These are phyloP conservation scores for Ophraella communa DNA, from an alignment of 2,888 invertebrate species.

Conservation along the genomic window DNA sequence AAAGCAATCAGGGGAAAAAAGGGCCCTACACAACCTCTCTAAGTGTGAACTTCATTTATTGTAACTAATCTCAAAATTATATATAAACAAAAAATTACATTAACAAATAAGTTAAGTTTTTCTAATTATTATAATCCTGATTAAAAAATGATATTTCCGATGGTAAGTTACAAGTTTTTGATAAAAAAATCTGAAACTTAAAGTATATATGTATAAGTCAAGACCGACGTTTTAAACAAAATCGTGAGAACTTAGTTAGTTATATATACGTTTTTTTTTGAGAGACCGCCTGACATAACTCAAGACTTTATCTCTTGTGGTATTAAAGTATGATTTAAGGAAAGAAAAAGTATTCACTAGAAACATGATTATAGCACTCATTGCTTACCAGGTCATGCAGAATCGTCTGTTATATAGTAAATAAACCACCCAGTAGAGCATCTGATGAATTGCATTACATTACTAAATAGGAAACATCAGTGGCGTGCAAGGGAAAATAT, in stretches of 20 bases:
- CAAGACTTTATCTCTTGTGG: slow-evolving; percentile 18
- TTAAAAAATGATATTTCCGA: too few species aligned
- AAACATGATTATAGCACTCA: slow-evolving; percentile 18
- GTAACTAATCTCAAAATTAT: too few species aligned
- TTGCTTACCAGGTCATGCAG: slow-evolving; percentile 21
- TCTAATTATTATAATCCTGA: too few species aligned
- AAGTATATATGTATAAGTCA: not conserved
- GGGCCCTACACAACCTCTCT: too few species aligned
- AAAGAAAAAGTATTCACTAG: slow-evolving; percentile 13
- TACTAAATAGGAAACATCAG: not conserved
- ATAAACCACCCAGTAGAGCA: slow-evolving; percentile 16
- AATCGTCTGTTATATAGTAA: slow-evolving; percentile 15
- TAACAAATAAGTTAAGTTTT: too few species aligned
- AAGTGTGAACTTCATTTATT: too few species aligned
- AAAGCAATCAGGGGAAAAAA: too few species aligned
- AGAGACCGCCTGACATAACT: slow-evolving; percentile 18
- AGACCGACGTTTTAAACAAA: not conserved
- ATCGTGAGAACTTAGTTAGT: slow-evolving; percentile 16
- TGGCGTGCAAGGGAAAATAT: not conserved
- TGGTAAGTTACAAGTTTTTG: too few species aligned
- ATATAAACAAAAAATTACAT: too few species aligned
- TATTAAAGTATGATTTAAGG: slow-evolving; percentile 19
- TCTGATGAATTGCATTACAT: not conserved
- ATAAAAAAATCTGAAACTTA: not conserved
- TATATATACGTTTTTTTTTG: slow-evolving; percentile 1